Percentiles rank a stretch among this genome's conserved stretches.
phyloP scores from a whole-genome alignment of 2,888 invertebrate genomes.

The Ormyrus pomaceus region DNA sequence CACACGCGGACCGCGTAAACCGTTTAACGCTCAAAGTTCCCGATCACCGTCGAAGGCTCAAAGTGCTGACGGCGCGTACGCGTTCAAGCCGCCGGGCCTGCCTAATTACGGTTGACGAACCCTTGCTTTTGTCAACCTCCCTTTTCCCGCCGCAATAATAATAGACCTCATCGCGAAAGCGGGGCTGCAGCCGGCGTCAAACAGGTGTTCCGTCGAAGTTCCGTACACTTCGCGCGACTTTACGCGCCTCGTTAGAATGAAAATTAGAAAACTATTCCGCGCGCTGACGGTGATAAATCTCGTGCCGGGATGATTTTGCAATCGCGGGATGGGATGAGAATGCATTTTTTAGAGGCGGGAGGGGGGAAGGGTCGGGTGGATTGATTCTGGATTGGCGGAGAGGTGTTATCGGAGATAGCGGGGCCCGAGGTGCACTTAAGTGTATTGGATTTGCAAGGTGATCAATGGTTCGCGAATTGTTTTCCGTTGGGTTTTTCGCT shows the following conservation, averaged over 20 bases:
- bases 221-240: no score
- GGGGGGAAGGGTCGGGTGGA: not conserved
- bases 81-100: no score
- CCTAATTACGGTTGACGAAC: no score
- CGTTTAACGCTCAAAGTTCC: no score
- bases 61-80: no score
- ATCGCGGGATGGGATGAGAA: not conserved
- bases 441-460: constrained; percentile 26
- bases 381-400: not conserved
- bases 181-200: no score
- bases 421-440: constrained; percentile 1
- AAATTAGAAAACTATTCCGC: constrained; percentile 21
- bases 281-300: not conserved
- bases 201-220: no score
- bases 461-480: not conserved
- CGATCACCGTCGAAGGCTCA: no score
- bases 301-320: not conserved
- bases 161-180: no score
- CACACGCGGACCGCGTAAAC: no score
- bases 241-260: constrained; percentile 11
- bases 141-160: no score
- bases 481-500: not conserved
- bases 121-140: no score
- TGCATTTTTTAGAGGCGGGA: not conserved
- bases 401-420: not conserved